Base-by-base conservation (phyloP, 2,797 vertebrate genomes). In the Sebastes baramenuke region DNA sequence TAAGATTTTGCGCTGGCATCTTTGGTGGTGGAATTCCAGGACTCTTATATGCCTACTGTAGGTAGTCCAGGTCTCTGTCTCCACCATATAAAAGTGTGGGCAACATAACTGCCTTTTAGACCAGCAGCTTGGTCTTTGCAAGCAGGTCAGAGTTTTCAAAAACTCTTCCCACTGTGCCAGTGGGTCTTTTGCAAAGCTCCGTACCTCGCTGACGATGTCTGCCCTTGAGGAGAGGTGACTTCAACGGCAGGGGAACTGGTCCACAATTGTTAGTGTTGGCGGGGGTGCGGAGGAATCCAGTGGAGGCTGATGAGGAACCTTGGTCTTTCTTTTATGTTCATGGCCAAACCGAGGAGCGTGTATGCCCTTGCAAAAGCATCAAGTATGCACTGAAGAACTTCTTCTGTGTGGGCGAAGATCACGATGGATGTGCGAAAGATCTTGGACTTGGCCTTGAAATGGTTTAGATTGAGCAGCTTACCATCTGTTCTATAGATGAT, bases 401-500 rank as follows among this genome's bases (percentile, higher is more conserved):
- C 6, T 46, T 46, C 42, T 49, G 16, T 49, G 42, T 1, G 42
- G 42, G 42, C 6, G 16, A 49, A n/a, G n/a, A n/a, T n/a, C n/a
- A n/a, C 16, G 42, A 49, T 20, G 20, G n/a, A n/a, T n/a, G n/a
- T n/a, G 49, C 49, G 4, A 52, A 52, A 20, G 49, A 52, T 52
- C 20, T 52, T 52, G 20, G 18, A 9, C 0, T 52, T 52, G 49
- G 0, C 49, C 49, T 52, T 52, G 49, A 52, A 52, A 0, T 0
- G 49, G 49, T 1, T 52, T 52, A 52, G 49, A 52, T n/a, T 52
- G 49, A 49, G 42, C 42, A 18, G 16, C 42, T 49, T 46, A 2
- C 16, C 42, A 46, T 20, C 16, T 49, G 42, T 49, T 49, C 16
- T 0, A 20, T 49, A 20, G 42, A 49, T 49, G 42, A 0, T 20